Base-by-base conservation (phyloP, 2,797 vertebrate genomes). In the Petrocephalus sullivani region DNA sequence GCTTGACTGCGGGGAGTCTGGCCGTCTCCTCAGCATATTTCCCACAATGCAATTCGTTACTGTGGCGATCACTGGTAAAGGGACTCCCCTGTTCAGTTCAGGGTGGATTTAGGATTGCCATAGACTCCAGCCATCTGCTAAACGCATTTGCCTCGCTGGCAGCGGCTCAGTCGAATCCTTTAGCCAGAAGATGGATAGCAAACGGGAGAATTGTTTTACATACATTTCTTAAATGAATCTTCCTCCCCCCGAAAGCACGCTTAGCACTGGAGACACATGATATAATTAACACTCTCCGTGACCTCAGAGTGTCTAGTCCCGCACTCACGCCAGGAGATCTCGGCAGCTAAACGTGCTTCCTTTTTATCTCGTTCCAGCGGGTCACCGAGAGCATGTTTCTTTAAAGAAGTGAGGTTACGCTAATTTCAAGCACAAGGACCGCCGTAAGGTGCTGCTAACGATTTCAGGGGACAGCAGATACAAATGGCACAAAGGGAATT, bases 1-100 rank as follows among this genome's bases (percentile, higher is more conserved):
- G 14, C 56, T 83, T n/a, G 23, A 87, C 21, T n/a, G 46, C 10
- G 9, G 58, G 33, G 53, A 41, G 46, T 49, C 75, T 84, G 88
- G 89, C 88, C 87, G 91, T 92, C 92, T 94, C 90, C 93, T 93
- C 71, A 83, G 87, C 87, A 56, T 89, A 90, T 93, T 91, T 91
- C 90, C 90, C 89, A 92, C 46, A 88, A 87, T 88, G 90, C 49
- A 90, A 90, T 89, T 78, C 86, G 84, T 61, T 56, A 67, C 90
- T 64, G 57, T 2, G 19, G 78, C 87, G 88, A 88, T 87, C 60
- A 89, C 92, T 90, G 46, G 21, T 92, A 91, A 87, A 86, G 85
- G 94, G 94, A 94, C 92, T 90, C 89, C 46, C 56, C 54, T 3
- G 28, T 58, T 86, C 33, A 60, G 28, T 60, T 86, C 23, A 58